phyloP scores from a whole-genome alignment of 1,140 invertebrate species.

The Heliconius himera region DNA sequence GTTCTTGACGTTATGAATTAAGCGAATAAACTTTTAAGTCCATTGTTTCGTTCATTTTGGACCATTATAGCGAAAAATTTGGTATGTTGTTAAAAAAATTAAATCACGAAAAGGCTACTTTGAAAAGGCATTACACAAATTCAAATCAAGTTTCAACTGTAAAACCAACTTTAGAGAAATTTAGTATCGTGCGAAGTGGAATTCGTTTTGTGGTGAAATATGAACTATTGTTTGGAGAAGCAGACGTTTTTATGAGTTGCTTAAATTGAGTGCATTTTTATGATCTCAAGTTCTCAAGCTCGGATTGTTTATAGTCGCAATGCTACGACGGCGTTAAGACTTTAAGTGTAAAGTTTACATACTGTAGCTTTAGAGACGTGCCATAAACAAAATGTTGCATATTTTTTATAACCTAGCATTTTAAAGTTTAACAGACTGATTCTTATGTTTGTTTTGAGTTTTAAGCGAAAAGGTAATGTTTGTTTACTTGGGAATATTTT shows the following conservation, averaged over 20 bases:
- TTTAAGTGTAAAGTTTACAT: conserved; percentile 16
- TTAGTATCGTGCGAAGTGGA: conserved; percentile 33
- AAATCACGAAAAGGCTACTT: not conserved
- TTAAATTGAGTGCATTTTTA: conserved; percentile 48
- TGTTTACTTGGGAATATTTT: not conserved
- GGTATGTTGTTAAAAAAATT: not conserved
- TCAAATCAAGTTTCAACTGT: conserved; percentile 2
- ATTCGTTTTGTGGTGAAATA: conserved; percentile 35
- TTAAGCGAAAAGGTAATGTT: not conserved
- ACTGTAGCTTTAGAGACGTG: conserved; percentile 1
- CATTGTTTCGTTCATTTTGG: conserved; percentile 32
- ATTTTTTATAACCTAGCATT: not conserved
- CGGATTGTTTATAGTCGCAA: conserved; percentile 20
- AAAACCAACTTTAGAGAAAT: not conserved
- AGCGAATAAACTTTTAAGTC: conserved; percentile 49
- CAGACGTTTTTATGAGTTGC: conserved; percentile 48
- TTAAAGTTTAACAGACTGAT: not conserved
- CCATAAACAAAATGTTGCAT: conserved; percentile 5
- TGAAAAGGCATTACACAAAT: not conserved
- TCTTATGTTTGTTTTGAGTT: not conserved
- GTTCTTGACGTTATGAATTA: conserved; percentile 64
- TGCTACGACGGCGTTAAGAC: not conserved
- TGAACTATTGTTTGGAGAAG: conserved; percentile 41
- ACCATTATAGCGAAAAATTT: conserved; percentile 9
- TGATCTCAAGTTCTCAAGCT: conserved; percentile 28